Percentiles rank a stretch among this genome's conserved stretches.
phyloP scores from a whole-genome alignment of 64 coral and sea anemone genomes.

The Montipora capricornis region DNA sequence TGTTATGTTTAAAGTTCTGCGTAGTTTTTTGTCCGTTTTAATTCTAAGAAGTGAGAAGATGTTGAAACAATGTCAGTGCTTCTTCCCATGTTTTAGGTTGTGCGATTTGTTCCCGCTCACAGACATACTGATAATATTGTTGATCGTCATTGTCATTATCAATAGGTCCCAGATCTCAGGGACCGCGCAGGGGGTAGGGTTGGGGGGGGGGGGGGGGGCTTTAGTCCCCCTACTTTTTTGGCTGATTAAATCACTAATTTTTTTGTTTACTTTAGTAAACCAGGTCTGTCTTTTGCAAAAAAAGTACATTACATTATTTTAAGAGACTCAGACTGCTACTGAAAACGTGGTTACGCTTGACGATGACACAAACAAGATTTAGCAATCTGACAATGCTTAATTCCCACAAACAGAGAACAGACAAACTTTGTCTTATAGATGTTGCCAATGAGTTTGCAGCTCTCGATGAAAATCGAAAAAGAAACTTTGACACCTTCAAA shows the following conservation, averaged over 20 bases:
- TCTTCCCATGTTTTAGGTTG: slow-evolving; percentile 63
- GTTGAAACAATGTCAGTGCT: slow-evolving; percentile 55
- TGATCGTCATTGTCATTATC: slow-evolving; percentile 64
- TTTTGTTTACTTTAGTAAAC: too few species aligned
- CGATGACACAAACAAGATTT: slow-evolving; percentile 30
- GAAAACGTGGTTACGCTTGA: too few species aligned
- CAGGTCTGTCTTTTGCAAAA: too few species aligned
- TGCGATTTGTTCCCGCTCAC: slow-evolving; percentile 17
- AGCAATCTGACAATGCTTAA: neutral
- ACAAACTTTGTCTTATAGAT: too few species aligned
- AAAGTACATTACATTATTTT: too few species aligned
- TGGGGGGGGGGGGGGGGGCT: slow-evolving; percentile 10
- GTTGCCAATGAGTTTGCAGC: too few species aligned
- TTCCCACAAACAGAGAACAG: too few species aligned
- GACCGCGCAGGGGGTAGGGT: slow-evolving; percentile 11
- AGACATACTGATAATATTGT: slow-evolving; percentile 59
- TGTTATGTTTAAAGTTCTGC: slow-evolving; percentile 6
- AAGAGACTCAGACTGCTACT: too few species aligned
- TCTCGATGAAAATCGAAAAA: too few species aligned
- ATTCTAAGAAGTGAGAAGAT: slow-evolving; percentile 46
- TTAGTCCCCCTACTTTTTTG: slow-evolving; percentile 29
- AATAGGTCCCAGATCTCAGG: neutral
- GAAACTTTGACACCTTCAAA: too few species aligned
- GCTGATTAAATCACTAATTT: neutral
- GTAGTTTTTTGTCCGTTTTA: neutral